Evolutionary conservation across 2,888 invertebrate genomes (phyloP).

Genomic region (Dicyrtoma fusca): DNA sequence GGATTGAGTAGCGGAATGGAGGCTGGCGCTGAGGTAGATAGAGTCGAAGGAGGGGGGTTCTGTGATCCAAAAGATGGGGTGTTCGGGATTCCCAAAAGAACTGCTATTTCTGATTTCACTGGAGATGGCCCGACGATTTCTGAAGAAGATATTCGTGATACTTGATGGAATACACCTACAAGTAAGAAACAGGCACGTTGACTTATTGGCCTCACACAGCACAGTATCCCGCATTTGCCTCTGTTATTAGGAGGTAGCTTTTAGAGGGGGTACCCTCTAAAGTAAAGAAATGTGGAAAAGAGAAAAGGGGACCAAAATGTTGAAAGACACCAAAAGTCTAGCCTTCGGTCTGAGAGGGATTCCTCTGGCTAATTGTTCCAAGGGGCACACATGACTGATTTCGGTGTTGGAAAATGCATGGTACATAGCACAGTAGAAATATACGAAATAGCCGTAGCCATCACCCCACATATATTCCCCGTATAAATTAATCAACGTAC

Average conservation of each 20-base stretch:
- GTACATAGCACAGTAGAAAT: too few species aligned
- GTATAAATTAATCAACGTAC: slow-evolving; percentile 59
- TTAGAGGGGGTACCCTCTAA: not conserved
- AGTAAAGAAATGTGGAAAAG: slow-evolving; percentile 2
- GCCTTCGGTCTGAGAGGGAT: too few species aligned
- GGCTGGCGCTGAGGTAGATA: slow-evolving; percentile 30
- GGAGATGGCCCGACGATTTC: slow-evolving; percentile 56
- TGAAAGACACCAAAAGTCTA: too few species aligned
- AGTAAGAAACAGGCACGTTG: too few species aligned
- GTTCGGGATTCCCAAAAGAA: slow-evolving; percentile 46
- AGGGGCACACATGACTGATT: too few species aligned
- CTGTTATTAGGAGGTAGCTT: too few species aligned
- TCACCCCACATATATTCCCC: too few species aligned
- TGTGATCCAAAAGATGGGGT: slow-evolving; percentile 6
- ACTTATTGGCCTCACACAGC: too few species aligned
- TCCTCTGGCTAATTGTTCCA: too few species aligned
- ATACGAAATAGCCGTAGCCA: too few species aligned
- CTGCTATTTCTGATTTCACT: slow-evolving; percentile 52
- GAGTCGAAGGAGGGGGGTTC: not conserved
- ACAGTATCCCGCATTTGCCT: too few species aligned
- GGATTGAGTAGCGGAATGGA: slow-evolving; percentile 19
- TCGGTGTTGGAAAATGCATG: not conserved
- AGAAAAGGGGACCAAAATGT: too few species aligned
- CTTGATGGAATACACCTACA: slow-evolving; percentile 56
- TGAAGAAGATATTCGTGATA: slow-evolving; percentile 55